A percentile compares a stretch with the other conserved stretches of the same genome.
These are phyloP conservation scores for Elephas maximus DNA, from an alignment of 2,113 vertebrate species.

Conservation along the genomic window DNA sequence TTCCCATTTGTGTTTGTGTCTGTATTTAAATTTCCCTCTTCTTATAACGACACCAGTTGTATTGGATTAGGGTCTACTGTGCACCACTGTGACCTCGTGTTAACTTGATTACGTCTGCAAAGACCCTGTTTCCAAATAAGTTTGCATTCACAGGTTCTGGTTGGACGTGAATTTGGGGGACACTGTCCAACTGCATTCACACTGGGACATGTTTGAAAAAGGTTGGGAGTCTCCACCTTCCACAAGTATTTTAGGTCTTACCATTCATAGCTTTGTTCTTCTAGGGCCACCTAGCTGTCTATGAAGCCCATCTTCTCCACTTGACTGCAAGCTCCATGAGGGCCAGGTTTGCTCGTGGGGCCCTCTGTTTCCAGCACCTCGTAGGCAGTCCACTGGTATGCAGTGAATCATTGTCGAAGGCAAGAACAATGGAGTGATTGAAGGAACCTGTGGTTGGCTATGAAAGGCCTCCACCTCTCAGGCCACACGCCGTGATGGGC, in stretches of 20 bases:
- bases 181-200: too few species aligned
- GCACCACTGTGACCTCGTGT: not conserved
- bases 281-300: rapidly evolving
- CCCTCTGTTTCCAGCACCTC: not conserved
- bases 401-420: rapidly evolving
- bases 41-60: not conserved
- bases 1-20: not conserved
- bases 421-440: not conserved
- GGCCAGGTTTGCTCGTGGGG: rapidly evolving
- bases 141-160: not conserved
- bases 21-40: not conserved
- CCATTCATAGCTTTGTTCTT: not conserved
- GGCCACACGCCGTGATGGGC: rapidly evolving
- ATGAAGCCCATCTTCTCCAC: rapidly evolving
- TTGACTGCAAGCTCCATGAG: rapidly evolving
- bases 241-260: too few species aligned
- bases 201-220: too few species aligned
- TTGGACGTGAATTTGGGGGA: too few species aligned
- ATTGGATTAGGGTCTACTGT: too few species aligned
- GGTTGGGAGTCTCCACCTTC: too few species aligned
- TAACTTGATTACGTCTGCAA: not conserved
- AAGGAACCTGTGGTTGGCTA: not conserved
- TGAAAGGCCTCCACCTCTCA: too few species aligned
- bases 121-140: not conserved
- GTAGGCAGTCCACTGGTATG: rapidly evolving